Percentiles rank a stretch among this genome's conserved stretches.
Evolutionary conservation across 2,113 vertebrate species (phyloP).

Genomic region (Emydocephalus ijimae): DNA sequence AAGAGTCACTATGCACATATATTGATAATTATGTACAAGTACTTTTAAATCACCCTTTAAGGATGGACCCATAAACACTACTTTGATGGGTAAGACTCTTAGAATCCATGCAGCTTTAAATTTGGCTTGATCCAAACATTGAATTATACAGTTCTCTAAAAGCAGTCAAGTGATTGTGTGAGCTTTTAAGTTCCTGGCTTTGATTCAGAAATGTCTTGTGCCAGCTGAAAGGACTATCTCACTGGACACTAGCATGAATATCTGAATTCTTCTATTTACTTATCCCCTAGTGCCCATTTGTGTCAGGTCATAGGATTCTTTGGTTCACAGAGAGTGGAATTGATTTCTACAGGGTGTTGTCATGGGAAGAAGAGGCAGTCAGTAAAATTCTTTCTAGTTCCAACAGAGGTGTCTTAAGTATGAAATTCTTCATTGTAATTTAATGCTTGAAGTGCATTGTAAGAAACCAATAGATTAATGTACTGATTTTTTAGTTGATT

Average conservation of each 20-base stretch:
- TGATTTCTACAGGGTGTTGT: not conserved
- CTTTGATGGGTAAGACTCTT: not conserved
- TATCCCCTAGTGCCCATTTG: not conserved
- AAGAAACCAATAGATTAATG: not conserved
- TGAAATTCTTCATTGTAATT: not conserved
- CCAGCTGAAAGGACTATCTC: not conserved
- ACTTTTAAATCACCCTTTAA: not conserved
- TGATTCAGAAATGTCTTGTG: not conserved
- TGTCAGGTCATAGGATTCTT: not conserved
- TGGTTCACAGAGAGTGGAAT: not conserved
- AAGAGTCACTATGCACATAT: not conserved
- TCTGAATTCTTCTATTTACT: not conserved
- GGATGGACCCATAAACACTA: not conserved
- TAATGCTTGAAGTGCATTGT: not conserved
- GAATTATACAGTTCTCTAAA: not conserved
- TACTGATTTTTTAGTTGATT: not conserved
- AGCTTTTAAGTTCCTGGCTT: not conserved
- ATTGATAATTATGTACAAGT: not conserved
- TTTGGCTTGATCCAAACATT: not conserved
- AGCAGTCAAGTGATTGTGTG: not conserved
- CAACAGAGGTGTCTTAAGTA: not conserved
- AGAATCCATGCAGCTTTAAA: not conserved
- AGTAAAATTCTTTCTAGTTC: not conserved
- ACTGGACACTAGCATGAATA: not conserved
- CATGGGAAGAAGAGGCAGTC: not conserved